These are phyloP conservation scores for Tipula confusa DNA, from an alignment of 2,888 invertebrate genomes.

Conservation along the genomic window DNA sequence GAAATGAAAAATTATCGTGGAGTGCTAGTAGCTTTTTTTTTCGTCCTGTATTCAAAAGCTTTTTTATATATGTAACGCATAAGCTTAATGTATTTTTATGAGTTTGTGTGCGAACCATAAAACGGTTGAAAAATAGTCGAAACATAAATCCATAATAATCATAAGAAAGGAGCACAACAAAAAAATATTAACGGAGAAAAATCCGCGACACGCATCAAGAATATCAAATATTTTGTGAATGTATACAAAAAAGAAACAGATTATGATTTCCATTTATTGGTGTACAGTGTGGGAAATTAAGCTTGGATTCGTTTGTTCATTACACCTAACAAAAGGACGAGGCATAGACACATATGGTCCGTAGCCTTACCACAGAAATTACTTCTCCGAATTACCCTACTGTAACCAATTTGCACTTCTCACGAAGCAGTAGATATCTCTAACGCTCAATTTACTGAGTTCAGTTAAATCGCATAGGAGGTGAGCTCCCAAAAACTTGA, in stretches of 20 bases:
- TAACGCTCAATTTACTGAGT: too few species aligned
- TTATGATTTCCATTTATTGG: neutral
- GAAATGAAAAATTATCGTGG: slow-evolving; percentile 3
- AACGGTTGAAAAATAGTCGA: neutral
- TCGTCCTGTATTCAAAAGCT: slow-evolving; percentile 14
- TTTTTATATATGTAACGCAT: neutral
- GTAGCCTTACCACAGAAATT: too few species aligned
- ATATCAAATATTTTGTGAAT: neutral
- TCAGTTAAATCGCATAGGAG: too few species aligned
- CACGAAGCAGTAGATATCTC: too few species aligned
- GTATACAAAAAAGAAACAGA: neutral
- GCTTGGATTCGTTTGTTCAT: too few species aligned
- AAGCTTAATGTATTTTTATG: slow-evolving; percentile 12
- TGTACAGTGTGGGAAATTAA: neutral
- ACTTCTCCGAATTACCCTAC: too few species aligned
- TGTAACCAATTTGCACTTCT: too few species aligned
- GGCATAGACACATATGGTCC: too few species aligned
- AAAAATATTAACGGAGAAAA: neutral
- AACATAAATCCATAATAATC: slow-evolving; percentile 3
- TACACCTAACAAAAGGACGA: too few species aligned
- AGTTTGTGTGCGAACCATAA: neutral
- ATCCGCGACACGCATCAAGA: slow-evolving; percentile 5
- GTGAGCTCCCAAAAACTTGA: too few species aligned
- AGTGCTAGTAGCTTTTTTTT: neutral
- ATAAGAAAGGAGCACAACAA: neutral